These are phyloP conservation scores for Zophobas atratus DNA, from an alignment of 1,140 invertebrate species.

Conservation along the genomic window DNA sequence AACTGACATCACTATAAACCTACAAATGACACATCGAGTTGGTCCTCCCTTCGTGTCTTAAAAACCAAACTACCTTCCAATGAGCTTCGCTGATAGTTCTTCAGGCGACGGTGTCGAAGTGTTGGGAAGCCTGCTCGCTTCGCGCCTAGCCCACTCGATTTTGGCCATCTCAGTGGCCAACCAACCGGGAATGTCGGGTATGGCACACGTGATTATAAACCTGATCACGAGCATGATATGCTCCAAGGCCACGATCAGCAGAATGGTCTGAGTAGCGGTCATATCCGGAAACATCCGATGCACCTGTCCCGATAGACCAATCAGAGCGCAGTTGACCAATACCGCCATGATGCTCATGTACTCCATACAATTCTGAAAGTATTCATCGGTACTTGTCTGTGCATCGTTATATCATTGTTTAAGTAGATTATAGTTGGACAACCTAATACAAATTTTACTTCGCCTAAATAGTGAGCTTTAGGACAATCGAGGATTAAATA, in stretches of 20 bases:
- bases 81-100: constrained; percentile 61
- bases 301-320: constrained; percentile 92
- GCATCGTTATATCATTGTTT: too few species aligned
- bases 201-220: constrained; percentile 85
- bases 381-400: too few species aligned
- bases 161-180: constrained; percentile 91
- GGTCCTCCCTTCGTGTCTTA: too few species aligned
- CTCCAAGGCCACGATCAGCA: constrained; percentile 90
- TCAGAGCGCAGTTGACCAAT: constrained; percentile 94
- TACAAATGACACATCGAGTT: too few species aligned
- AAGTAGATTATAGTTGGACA: too few species aligned
- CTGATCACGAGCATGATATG: constrained; percentile 91
- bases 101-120: constrained; percentile 64
- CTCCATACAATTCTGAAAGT: constrained; percentile 87
- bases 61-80: constrained; percentile 61
- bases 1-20: too few species aligned
- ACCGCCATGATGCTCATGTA: constrained; percentile 94
- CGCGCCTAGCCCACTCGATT: constrained; percentile 84
- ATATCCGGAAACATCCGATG: constrained; percentile 90
- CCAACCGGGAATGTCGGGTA: constrained; percentile 94
- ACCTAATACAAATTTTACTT: too few species aligned
- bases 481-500: too few species aligned
- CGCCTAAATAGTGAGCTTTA: too few species aligned
- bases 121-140: constrained; percentile 69
- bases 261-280: constrained; percentile 87